These are phyloP conservation scores for Tamandua tetradactyla DNA, from an alignment of 2,797 vertebrate genomes.

Conservation along the genomic window DNA sequence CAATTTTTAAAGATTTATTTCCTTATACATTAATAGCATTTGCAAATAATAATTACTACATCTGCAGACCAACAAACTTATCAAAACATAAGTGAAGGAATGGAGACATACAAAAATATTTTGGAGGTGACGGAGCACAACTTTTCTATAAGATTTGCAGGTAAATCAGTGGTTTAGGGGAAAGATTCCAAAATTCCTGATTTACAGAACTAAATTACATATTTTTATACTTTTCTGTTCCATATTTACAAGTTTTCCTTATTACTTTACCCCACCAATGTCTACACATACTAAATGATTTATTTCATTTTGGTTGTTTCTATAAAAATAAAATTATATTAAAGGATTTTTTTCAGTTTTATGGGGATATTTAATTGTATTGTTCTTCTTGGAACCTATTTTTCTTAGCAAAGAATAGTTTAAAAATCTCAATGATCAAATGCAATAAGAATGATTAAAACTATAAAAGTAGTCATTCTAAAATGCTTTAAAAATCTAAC, in stretches of 20 bases:
- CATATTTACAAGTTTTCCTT: slow-evolving; percentile 23
- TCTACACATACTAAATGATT: background rate
- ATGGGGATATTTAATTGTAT: background rate
- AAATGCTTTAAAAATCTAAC: background rate
- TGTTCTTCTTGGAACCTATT: background rate
- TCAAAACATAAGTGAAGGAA: background rate
- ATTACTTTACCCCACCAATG: background rate
- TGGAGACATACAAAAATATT: background rate
- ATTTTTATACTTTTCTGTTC: background rate
- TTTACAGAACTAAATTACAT: background rate
- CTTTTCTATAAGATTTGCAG: background rate
- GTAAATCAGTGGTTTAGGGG: background rate
- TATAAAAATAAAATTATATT: background rate
- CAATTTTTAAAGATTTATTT: background rate
- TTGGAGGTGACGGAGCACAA: background rate
- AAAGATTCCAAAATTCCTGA: background rate
- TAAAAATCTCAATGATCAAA: background rate
- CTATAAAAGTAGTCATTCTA: background rate
- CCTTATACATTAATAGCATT: background rate
- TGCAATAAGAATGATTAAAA: background rate
- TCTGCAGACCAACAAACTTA: background rate
- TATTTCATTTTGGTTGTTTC: slow-evolving; percentile 14
- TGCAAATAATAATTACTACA: background rate
- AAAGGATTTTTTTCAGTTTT: background rate
- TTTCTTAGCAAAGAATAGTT: background rate